Base-by-base conservation (phyloP, 37 sponge, comb jelly and placozoan species). In the Axinella damicornis region DNA sequence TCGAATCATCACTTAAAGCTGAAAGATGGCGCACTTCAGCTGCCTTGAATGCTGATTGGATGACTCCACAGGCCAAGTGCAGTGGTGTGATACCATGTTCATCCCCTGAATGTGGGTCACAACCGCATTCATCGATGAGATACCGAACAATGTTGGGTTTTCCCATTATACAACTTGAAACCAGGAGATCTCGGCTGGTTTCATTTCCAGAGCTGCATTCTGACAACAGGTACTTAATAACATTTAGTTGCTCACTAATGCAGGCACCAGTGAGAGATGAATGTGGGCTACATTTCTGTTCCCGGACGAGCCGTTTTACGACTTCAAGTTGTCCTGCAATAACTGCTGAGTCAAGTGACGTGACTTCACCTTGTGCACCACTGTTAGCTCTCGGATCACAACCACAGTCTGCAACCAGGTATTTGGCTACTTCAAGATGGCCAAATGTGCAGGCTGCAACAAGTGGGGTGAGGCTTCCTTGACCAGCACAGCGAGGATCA, bases 41-140 rank as follows among this genome's bases (percentile, higher is more conserved):
- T 46, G 9, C 46, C 9, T 46, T 39, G 66, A 13, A 84, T 76
- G 0, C 65, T 30, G 16, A 75, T 67, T 2, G 41, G 32, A 37
- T 75, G 76, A 14, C 84, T 76, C 24, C 41, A 55, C 76, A 75
- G 19, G 84, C 76, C 0, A 84, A 64, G 55, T 84, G 76, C 31
- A 84, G 36, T 20, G 84, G 76, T 21, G 84, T 84, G 33, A 76
- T 46, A 38, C 84, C 84, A 31, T 52, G 56, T 16, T 74, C 56
- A 53, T 4, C 9, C 4, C 6, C 4, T 4, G 4, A 9, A 9
- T 24, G 41, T 22, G 84, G 67, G 58, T 75, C 65, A 53, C 84
- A 84, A 0, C 6, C 14, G 34, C 53, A 36, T 35, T 74, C 76
- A 21, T 65, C 38, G 35, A 84, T 34, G 39, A 84, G 65, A 57